Evolutionary conservation across 2,888 invertebrate genomes (phyloP).

Genomic region (Amiota minor): DNA sequence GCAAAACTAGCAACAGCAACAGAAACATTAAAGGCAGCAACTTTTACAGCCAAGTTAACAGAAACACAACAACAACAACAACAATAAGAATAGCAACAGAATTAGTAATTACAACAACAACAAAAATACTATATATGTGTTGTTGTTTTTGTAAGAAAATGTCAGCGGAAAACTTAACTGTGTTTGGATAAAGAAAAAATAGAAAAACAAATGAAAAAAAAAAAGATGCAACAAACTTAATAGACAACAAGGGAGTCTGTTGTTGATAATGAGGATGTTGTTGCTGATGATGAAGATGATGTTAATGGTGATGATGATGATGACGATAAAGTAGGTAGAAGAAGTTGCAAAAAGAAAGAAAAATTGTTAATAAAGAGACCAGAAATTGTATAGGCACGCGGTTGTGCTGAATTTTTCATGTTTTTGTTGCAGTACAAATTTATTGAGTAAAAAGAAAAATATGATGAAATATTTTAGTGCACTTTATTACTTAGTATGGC

Average conservation of each 20-base stretch:
- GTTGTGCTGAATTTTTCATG: neutral
- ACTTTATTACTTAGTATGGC: neutral
- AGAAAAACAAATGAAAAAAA: neutral
- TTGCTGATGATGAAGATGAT: no score
- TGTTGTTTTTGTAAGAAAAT: slow-evolving; percentile 23
- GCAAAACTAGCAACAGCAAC: no score
- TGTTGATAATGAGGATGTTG: no score
- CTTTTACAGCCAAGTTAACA: no score
- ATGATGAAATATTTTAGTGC: neutral
- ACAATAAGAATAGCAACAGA: neutral
- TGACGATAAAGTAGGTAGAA: no score
- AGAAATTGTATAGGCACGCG: slow-evolving; percentile 13
- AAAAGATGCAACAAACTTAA: neutral
- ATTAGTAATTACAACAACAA: neutral
- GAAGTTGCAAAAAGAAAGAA: no score
- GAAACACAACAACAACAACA: no score
- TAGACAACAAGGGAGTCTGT: neutral
- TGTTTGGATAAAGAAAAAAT: neutral
- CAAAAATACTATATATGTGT: neutral
- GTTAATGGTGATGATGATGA: no score
- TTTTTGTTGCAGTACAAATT: neutral
- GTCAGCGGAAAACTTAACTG: slow-evolving; percentile 23
- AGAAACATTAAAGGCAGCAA: no score
- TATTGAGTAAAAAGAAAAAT: slow-evolving; percentile 1
- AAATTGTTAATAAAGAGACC: no score